These are phyloP conservation scores for Pecten maximus DNA, from an alignment of 2,888 invertebrate species.

Conservation along the genomic window DNA sequence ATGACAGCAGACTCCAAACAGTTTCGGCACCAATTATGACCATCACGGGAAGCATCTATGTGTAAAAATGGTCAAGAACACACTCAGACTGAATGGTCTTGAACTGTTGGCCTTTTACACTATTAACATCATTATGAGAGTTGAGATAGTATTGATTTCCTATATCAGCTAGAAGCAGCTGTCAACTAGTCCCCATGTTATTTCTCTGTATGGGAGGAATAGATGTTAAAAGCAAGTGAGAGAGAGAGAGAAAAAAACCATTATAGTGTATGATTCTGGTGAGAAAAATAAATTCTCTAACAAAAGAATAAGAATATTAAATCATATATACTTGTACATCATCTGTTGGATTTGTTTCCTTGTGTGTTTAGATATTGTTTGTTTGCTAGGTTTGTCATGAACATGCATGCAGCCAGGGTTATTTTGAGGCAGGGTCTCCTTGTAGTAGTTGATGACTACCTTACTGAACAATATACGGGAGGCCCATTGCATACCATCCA, in stretches of 20 bases:
- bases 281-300: neutral
- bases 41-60: neutral
- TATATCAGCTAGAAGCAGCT: neutral
- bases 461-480: too few relatives aligned
- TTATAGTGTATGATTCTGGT: neutral
- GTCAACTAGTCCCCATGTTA: neutral
- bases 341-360: too few relatives aligned
- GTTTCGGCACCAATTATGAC: neutral
- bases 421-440: too few relatives aligned
- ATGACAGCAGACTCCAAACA: neutral
- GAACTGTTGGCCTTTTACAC: neutral
- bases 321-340: too few relatives aligned
- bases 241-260: neutral
- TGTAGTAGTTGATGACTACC: too few relatives aligned
- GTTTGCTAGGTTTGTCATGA: too few relatives aligned
- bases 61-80: neutral
- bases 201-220: neutral
- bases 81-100: neutral
- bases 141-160: conserved; percentile 1
- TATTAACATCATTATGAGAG: neutral
- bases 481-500: too few relatives aligned
- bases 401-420: too few relatives aligned
- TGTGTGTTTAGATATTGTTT: too few relatives aligned
- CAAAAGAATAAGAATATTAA: neutral
- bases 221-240: neutral